Percentiles rank a stretch among this genome's conserved stretches.
These are phyloP conservation scores for Brachionus manjavacas DNA, from an alignment of 1,140 invertebrate species.

Conservation along the genomic window DNA sequence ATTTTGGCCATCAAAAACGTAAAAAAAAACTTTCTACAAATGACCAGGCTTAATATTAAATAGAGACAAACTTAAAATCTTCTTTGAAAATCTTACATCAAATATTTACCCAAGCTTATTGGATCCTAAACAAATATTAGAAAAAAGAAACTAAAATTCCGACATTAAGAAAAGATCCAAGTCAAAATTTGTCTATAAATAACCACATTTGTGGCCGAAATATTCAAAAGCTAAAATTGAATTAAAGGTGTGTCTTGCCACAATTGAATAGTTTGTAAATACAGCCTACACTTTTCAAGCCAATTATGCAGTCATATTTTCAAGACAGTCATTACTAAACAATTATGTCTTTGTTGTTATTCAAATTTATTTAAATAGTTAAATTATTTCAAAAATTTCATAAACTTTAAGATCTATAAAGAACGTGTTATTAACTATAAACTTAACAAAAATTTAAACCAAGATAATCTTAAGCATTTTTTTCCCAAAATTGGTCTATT, in stretches of 20 bases:
- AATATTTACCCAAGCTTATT: not conserved
- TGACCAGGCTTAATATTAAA: not conserved
- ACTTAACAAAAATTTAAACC: not conserved
- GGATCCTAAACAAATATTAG: not conserved
- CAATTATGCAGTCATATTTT: not conserved
- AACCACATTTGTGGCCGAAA: not conserved
- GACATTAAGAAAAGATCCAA: not conserved
- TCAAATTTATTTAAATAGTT: conserved; percentile 9
- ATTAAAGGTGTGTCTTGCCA: not conserved
- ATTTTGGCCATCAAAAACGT: not conserved
- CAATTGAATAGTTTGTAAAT: not conserved
- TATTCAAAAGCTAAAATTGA: not conserved
- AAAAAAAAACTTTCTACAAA: not conserved
- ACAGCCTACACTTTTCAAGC: not conserved
- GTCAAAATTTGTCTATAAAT: not conserved
- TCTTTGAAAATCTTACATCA: not conserved
- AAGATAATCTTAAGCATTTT: not conserved
- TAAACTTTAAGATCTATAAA: not conserved
- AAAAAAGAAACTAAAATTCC: not conserved
- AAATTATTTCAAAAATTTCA: not conserved
- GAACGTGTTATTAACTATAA: not conserved
- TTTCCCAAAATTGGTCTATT: not conserved
- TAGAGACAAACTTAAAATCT: not conserved
- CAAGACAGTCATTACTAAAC: not conserved
- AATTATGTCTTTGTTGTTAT: not conserved